A percentile compares a stretch with the other conserved stretches of the same genome.
phyloP scores from a whole-genome alignment of 2,113 vertebrate genomes.

The Macrotis lagotis region DNA sequence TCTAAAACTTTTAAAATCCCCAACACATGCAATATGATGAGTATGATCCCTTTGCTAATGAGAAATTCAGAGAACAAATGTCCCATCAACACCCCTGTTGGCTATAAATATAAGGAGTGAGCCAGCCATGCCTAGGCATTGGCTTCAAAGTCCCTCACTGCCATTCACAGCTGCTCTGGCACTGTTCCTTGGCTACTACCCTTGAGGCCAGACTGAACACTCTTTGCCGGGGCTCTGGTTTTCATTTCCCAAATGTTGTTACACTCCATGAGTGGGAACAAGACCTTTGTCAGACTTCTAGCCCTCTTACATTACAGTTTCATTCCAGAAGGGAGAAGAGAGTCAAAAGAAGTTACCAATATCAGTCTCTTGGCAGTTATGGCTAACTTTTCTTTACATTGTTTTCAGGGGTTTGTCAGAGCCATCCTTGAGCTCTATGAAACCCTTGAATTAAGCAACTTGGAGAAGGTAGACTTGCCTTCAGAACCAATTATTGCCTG shows the following conservation, averaged over 20 bases:
- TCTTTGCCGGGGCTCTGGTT: constrained; percentile 66
- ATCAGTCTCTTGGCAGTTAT: neutral
- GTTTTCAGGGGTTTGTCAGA: neutral
- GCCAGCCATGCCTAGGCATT: constrained; percentile 61
- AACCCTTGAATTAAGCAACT: neutral
- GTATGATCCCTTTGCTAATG: constrained; percentile 46
- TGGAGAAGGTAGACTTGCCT: neutral
- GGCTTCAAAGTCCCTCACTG: constrained; percentile 62
- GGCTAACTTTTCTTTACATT: neutral
- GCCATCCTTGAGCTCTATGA: neutral
- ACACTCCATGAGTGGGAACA: constrained; percentile 51
- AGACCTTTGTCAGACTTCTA: constrained; percentile 7
- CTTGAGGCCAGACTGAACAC: constrained; percentile 37
- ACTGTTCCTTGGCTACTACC: constrained; percentile 52
- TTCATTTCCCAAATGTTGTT: constrained; percentile 66
- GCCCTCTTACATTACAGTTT: neutral
- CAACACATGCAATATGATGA: neutral
- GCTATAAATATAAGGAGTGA: constrained; percentile 63
- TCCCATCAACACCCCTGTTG: constrained; percentile 44
- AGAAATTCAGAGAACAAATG: constrained; percentile 42
- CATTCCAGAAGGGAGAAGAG: neutral
- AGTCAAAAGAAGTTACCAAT: constrained; percentile 14
- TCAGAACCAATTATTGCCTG: neutral
- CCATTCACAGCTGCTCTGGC: constrained; percentile 68
- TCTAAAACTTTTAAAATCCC: neutral